Evolutionary conservation across 2,888 invertebrate species (phyloP).

Genomic region (Merodon equestris): DNA sequence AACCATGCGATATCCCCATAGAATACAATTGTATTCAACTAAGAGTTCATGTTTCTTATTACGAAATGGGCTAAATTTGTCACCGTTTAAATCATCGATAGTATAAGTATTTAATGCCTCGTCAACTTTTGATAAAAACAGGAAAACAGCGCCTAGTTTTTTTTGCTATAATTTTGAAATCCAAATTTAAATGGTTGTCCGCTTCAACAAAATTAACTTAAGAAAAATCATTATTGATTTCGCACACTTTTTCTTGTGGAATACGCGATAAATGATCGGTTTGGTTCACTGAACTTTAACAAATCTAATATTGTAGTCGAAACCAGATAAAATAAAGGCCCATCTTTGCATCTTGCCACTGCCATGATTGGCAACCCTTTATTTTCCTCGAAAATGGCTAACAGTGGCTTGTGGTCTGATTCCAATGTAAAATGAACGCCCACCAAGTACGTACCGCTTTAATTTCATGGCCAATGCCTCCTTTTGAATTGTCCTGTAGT

Average conservation of each 20-base stretch:
- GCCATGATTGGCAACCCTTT: slow-evolving; percentile 61
- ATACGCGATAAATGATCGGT: slow-evolving; percentile 10
- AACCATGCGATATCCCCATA: slow-evolving; percentile 52
- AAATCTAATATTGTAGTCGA: slow-evolving; percentile 28
- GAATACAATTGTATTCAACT: slow-evolving; percentile 43
- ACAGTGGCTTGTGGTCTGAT: slow-evolving; percentile 55
- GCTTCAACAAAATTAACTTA: slow-evolving; percentile 15
- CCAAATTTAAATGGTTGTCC: slow-evolving; percentile 17
- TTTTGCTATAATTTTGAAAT: slow-evolving; percentile 48
- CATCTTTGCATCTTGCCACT: slow-evolving; percentile 23
- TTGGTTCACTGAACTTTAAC: slow-evolving; percentile 13
- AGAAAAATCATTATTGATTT: neutral
- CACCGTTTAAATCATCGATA: slow-evolving; percentile 21
- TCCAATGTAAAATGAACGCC: slow-evolving; percentile 30
- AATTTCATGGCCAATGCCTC: too few species aligned
- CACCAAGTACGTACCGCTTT: slow-evolving; percentile 7
- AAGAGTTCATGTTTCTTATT: slow-evolving; percentile 37
- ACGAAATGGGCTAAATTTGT: slow-evolving; percentile 23
- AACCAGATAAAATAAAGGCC: slow-evolving; percentile 22
- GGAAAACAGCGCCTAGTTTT: slow-evolving; percentile 30
- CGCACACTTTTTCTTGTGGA: neutral
- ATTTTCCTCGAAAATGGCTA: slow-evolving; percentile 52
- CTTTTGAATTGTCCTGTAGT: slow-evolving; percentile 7
- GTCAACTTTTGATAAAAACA: slow-evolving; percentile 40
- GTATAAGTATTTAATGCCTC: slow-evolving; percentile 36